These are phyloP conservation scores for Resseliella maxima DNA, from an alignment of 2,888 invertebrate genomes.

Conservation along the genomic window DNA sequence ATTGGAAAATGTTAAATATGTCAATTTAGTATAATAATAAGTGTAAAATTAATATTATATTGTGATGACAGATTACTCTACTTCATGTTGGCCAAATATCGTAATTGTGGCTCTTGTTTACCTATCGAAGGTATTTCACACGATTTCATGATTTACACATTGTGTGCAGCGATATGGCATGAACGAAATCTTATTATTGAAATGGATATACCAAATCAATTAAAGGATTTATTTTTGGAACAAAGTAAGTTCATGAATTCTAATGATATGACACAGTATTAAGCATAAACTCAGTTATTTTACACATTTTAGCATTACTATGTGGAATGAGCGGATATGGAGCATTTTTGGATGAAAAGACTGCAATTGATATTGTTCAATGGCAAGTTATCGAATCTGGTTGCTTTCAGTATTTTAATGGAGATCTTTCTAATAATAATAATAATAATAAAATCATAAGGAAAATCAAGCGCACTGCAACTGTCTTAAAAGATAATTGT, in stretches of 20 bases:
- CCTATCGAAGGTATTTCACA: not conserved
- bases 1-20: not conserved
- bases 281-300: not conserved
- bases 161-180: constrained; percentile 6
- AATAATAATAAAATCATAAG: no score
- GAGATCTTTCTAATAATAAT: not conserved
- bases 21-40: not conserved
- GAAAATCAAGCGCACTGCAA: not conserved
- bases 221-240: constrained; percentile 54
- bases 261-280: not conserved
- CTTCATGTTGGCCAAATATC: not conserved
- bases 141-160: constrained; percentile 8
- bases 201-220: constrained; percentile 15
- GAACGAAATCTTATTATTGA: constrained; percentile 26
- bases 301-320: constrained; percentile 17
- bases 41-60: no score
- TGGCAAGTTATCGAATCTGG: constrained; percentile 27
- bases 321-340: constrained; percentile 54
- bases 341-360: constrained; percentile 2
- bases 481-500: constrained; percentile 24
- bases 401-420: constrained; percentile 54
- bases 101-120: not conserved
- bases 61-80: constrained; percentile 55
- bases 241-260: constrained; percentile 29
- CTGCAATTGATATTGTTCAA: not conserved